phyloP scores from a whole-genome alignment of 2,888 invertebrate species.

The Archips xylosteana region DNA sequence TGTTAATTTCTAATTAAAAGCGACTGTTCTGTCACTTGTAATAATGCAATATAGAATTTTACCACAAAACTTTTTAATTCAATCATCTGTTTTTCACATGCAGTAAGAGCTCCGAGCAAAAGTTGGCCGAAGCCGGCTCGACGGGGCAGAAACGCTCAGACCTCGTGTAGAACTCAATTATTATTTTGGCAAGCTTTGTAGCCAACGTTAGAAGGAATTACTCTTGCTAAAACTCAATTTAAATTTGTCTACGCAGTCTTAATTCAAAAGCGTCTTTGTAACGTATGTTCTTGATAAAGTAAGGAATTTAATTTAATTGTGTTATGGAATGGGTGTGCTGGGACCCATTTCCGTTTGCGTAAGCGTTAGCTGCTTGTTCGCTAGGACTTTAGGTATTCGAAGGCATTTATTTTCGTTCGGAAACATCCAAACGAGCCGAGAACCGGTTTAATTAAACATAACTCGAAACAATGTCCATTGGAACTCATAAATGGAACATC shows the following conservation, averaged over 20 bases:
- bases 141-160: constrained; percentile 41
- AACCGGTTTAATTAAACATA: constrained; percentile 18
- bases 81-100: constrained; percentile 24
- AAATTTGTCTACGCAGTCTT: constrained; percentile 70
- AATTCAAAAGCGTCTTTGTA: constrained; percentile 59
- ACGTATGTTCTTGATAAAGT: constrained; percentile 52
- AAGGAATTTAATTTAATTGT: constrained; percentile 67
- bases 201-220: constrained; percentile 63
- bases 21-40: neutral
- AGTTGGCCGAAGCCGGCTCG: constrained; percentile 17
- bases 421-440: neutral
- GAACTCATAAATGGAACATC: neutral
- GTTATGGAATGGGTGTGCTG: constrained; percentile 53
- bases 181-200: constrained; percentile 71
- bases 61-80: constrained; percentile 19
- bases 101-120: constrained; percentile 1
- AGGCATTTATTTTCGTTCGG: constrained; percentile 7
- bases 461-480: constrained; percentile 7
- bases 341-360: constrained; percentile 20
- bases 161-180: constrained; percentile 67
- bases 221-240: constrained; percentile 76
- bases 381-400: neutral
- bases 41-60: constrained; percentile 1
- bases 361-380: constrained; percentile 24
- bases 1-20: neutral